Conservation (phyloP, 2,797 vertebrate genomes). For the Euthynnus affinis region DNA sequence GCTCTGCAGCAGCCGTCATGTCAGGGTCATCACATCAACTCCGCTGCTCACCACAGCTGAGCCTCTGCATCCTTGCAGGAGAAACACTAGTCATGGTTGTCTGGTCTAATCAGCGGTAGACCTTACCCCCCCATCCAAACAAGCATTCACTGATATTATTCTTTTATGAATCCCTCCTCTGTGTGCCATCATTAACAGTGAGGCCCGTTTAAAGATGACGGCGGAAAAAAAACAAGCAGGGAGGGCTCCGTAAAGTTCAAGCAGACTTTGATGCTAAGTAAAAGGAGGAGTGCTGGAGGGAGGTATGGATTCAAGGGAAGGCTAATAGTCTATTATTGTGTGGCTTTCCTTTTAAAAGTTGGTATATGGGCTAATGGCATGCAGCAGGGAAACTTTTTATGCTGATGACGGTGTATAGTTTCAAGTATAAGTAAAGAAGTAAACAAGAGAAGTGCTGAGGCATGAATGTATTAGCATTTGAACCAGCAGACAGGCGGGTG, state of each 20-base stretch:
- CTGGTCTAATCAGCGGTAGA: conserved; percentile 16
- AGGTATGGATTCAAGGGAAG: conserved; percentile 24
- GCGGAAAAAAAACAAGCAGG: conserved; percentile 10
- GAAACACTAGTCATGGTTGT: neutral
- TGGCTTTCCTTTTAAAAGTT: conserved; percentile 49
- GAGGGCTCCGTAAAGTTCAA: conserved; percentile 4
- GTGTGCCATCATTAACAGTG: neutral
- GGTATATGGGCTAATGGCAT: conserved; percentile 61
- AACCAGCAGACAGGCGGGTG: conserved; percentile 25
- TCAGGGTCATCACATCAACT: neutral
- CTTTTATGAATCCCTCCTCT: neutral
- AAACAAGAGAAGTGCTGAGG: conserved; percentile 72
- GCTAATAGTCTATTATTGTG: conserved; percentile 49
- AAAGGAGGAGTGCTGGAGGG: conserved; percentile 3
- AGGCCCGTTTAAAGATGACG: neutral
- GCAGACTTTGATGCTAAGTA: conserved; percentile 44
- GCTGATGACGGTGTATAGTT: conserved; percentile 65
- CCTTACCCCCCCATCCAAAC: neutral
- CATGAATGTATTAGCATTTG: conserved; percentile 49
- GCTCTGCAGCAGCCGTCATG: neutral
- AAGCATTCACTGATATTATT: neutral
- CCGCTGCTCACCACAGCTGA: neutral
- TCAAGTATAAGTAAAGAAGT: conserved; percentile 58
- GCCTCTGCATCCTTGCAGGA: neutral
- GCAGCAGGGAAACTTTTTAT: conserved; percentile 58